A percentile compares a stretch with the other conserved stretches of the same genome.
These are phyloP conservation scores for Quadroppia sp. DNA, from an alignment of 2,888 invertebrate genomes.

Conservation along the genomic window DNA sequence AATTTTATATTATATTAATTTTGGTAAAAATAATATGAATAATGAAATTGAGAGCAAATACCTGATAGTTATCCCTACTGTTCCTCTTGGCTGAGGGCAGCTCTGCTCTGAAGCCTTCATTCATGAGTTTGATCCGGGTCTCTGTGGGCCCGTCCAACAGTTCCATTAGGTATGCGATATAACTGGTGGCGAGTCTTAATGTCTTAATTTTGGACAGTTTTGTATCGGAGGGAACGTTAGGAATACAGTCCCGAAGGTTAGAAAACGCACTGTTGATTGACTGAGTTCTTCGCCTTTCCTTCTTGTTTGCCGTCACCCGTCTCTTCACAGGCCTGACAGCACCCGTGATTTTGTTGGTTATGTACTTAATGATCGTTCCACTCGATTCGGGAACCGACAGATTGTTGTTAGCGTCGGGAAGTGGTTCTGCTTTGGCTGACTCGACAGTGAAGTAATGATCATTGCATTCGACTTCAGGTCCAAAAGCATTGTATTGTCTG, in stretches of 20 bases:
- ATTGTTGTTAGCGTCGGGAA: not conserved
- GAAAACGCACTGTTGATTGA: constrained; percentile 94
- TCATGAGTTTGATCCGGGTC: constrained; percentile 20
- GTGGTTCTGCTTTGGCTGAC: not conserved
- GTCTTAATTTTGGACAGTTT: constrained; percentile 94
- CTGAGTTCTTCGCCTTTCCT: constrained; percentile 83
- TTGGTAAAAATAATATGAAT: too few species aligned
- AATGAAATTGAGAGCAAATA: not conserved
- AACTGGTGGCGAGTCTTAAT: constrained; percentile 81
- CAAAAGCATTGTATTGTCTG: not conserved
- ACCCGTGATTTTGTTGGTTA: constrained; percentile 8
- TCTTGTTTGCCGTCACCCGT: constrained; percentile 86
- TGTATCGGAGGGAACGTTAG: constrained; percentile 92
- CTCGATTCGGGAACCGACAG: not conserved
- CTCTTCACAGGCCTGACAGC: constrained; percentile 64
- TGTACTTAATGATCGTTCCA: constrained; percentile 19
- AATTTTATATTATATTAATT: too few species aligned
- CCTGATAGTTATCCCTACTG: constrained; percentile 1
- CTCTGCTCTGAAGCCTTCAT: constrained; percentile 40
- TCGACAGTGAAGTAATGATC: not conserved
- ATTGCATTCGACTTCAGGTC: constrained; percentile 8
- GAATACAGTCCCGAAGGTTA: constrained; percentile 85
- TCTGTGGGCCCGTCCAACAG: constrained; percentile 58
- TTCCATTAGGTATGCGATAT: constrained; percentile 85
- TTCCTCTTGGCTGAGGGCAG: constrained; percentile 24